These are phyloP conservation scores for Antennarius striatus DNA, from an alignment of 2,113 vertebrate species.

Conservation along the genomic window DNA sequence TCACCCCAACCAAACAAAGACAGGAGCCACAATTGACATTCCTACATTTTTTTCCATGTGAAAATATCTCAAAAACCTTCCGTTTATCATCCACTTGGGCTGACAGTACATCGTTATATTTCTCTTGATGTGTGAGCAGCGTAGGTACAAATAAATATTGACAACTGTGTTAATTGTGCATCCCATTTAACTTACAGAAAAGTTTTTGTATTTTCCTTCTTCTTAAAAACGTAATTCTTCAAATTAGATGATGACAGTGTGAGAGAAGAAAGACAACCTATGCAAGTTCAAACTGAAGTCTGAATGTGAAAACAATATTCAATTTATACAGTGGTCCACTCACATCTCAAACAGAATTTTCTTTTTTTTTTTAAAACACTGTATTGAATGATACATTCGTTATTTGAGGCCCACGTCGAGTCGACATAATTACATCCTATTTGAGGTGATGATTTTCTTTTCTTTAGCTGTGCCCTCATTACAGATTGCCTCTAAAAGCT, in stretches of 20 bases:
- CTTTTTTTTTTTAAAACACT: slow-evolving; percentile 4
- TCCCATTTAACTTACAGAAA: too few species aligned
- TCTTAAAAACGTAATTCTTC: too few species aligned
- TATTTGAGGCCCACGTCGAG: neutral
- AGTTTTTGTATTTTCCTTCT: too few species aligned
- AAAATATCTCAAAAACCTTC: too few species aligned
- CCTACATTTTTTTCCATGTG: too few species aligned
- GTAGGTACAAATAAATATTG: neutral
- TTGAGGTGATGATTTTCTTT: slow-evolving; percentile 28
- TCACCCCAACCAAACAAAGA: too few species aligned
- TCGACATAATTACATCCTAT: slow-evolving; percentile 17
- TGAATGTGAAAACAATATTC: neutral
- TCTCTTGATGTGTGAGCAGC: too few species aligned
- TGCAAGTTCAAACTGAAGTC: neutral
- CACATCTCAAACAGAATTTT: neutral
- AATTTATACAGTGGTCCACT: neutral
- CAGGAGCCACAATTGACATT: too few species aligned
- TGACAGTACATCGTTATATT: too few species aligned
- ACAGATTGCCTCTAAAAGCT: slow-evolving; percentile 45
- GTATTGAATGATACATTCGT: neutral
- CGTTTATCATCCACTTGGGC: too few species aligned
- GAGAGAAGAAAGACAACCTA: neutral
- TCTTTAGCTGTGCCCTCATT: slow-evolving; percentile 14
- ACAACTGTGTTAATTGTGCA: neutral
- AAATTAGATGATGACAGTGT: neutral